Evolutionary conservation across 2,888 invertebrate genomes (phyloP).

Genomic region (Julus scandinavius): DNA sequence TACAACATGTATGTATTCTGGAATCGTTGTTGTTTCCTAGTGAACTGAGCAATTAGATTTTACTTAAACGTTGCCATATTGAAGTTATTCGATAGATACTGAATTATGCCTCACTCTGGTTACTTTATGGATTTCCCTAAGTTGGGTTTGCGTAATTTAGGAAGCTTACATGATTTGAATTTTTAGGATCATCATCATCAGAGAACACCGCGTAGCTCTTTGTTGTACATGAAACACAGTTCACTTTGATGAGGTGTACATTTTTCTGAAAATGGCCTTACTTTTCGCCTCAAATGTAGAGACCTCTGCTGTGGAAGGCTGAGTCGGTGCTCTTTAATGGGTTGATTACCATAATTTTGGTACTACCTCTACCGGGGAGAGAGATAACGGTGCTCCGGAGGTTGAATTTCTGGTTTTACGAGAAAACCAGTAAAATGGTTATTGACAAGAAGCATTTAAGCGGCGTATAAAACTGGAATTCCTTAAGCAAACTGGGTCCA

Average conservation of each 20-base stretch:
- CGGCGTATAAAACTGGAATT: background rate
- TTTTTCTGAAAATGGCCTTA: background rate
- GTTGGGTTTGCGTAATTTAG: no score
- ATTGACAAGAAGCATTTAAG: slow-evolving; percentile 15
- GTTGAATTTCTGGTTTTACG: background rate
- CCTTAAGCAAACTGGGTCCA: background rate
- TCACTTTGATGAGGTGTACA: background rate
- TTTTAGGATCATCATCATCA: no score
- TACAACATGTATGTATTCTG: no score
- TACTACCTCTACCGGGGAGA: background rate
- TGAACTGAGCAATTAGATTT: no score
- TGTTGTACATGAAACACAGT: background rate
- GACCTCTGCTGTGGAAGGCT: background rate
- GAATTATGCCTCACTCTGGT: no score
- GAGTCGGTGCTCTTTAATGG: background rate
- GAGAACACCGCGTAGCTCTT: no score
- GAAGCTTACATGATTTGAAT: no score
- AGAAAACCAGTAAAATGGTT: slow-evolving; percentile 3
- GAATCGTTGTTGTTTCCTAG: no score
- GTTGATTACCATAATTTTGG: background rate
- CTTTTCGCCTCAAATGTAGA: background rate
- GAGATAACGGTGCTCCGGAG: background rate
- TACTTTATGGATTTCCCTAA: no score
- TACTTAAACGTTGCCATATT: no score
- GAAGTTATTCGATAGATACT: no score